Conservation (phyloP, 2,888 invertebrate genomes). For the Caenorhabditis becei region DNA sequence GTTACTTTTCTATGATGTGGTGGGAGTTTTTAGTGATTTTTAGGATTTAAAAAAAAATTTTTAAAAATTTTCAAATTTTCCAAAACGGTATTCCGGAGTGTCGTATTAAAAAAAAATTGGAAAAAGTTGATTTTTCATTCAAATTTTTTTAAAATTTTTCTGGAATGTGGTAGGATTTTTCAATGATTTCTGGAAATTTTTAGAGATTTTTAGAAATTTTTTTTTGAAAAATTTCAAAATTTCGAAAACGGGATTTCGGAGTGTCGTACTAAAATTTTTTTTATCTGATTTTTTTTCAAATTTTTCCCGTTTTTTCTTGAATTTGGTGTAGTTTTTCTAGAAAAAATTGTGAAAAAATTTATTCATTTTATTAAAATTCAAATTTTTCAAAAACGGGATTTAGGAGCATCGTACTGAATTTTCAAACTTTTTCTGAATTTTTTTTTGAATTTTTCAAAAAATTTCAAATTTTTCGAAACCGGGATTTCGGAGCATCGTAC, state of each 20-base stretch:
- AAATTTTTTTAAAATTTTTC: conserved; percentile 1
- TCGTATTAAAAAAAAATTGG: not conserved
- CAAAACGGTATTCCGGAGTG: not conserved
- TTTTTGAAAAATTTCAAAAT: conserved; percentile 1
- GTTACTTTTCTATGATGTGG: too few species aligned
- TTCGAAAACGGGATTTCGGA: not conserved
- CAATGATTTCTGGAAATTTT: not conserved
- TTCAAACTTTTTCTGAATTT: not conserved
- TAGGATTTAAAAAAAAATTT: not conserved
- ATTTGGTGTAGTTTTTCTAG: too few species aligned
- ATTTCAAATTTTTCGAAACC: not conserved
- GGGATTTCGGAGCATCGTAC: too few species aligned
- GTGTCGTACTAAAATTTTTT: too few species aligned
- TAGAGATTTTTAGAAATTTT: not conserved
- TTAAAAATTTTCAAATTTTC: not conserved
- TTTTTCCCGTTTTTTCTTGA: too few species aligned
- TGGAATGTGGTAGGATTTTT: not conserved
- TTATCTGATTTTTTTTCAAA: too few species aligned
- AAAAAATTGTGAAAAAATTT: too few species aligned
- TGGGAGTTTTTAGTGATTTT: not conserved
- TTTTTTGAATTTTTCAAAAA: conserved; percentile 1
- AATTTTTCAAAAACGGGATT: too few species aligned
- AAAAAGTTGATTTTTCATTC: too few species aligned
- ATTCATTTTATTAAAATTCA: too few species aligned
- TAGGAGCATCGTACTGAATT: too few species aligned